These are phyloP conservation scores for Neoitamus cyanurus DNA, from an alignment of 2,888 invertebrate genomes.

Conservation along the genomic window DNA sequence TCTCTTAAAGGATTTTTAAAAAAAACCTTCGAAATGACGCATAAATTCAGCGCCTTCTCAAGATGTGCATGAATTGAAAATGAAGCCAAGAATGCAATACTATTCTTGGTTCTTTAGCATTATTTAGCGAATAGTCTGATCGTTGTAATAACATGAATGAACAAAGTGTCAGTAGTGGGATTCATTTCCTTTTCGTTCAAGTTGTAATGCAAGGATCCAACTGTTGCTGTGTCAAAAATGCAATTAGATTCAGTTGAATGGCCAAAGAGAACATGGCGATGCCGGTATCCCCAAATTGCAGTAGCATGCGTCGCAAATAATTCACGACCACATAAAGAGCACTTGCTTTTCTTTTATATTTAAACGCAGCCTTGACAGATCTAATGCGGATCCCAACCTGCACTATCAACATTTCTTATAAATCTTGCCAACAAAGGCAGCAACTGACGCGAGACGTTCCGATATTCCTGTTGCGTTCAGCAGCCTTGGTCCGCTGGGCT, in stretches of 20 bases:
- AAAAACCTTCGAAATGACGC: no score
- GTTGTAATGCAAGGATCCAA: background rate
- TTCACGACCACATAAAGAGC: slow-evolving; percentile 8
- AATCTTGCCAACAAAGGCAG: slow-evolving; percentile 47
- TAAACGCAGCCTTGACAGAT: slow-evolving; percentile 33
- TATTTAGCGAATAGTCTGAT: no score
- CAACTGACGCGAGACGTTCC: background rate
- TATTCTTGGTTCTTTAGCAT: no score
- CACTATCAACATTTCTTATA: slow-evolving; percentile 48
- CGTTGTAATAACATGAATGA: no score
- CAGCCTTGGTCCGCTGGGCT: background rate
- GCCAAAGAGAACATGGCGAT: background rate
- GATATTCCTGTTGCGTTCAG: slow-evolving; percentile 35
- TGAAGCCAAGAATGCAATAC: no score
- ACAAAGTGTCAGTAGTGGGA: no score
- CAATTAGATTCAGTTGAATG: background rate
- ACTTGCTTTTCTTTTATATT: background rate
- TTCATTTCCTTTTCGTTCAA: no score
- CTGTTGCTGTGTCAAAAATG: background rate
- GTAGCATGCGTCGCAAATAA: background rate
- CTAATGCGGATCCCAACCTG: slow-evolving; percentile 40
- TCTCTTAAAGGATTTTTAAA: no score
- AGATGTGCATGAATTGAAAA: no score
- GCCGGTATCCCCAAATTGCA: background rate
- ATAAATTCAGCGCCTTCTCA: no score